A percentile compares a stretch with the other conserved stretches of the same genome.
These are phyloP conservation scores for Monochamus saltuarius DNA, from an alignment of 1,140 invertebrate species.

Conservation along the genomic window DNA sequence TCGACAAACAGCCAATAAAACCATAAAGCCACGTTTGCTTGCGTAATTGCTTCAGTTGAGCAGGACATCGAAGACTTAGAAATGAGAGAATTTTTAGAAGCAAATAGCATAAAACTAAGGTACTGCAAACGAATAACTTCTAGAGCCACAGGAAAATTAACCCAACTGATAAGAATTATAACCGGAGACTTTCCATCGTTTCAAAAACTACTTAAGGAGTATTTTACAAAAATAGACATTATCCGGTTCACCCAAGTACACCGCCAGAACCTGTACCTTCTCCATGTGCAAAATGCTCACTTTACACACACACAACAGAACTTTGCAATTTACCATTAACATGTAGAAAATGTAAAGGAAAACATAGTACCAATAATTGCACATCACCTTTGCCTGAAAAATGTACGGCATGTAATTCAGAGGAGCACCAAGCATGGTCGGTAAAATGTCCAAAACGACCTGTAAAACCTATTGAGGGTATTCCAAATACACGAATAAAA, in stretches of 20 bases:
- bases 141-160: not conserved
- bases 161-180: constrained; percentile 8
- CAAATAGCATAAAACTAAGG: constrained; percentile 3
- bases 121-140: constrained; percentile 13
- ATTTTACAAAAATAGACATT: constrained; percentile 17
- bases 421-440: constrained; percentile 16
- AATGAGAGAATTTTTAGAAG: not conserved
- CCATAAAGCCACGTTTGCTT: too few species aligned
- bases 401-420: constrained; percentile 15
- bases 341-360: constrained; percentile 8
- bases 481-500: constrained; percentile 13
- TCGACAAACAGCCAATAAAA: not conserved
- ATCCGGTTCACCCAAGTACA: constrained; percentile 12
- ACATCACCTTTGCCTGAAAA: constrained; percentile 2
- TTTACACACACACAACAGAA: constrained; percentile 15
- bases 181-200: not conserved
- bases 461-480: constrained; percentile 9
- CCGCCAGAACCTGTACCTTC: constrained; percentile 8
- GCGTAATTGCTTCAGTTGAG: too few species aligned
- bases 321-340: constrained; percentile 1
- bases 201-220: constrained; percentile 12
- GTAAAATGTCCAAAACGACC: constrained; percentile 11
- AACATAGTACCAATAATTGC: constrained; percentile 5
- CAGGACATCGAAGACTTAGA: not conserved
- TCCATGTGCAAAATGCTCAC: constrained; percentile 8